These are phyloP conservation scores for Mongoloraphidia duomilia DNA, from an alignment of 2,888 invertebrate species.

Conservation along the genomic window DNA sequence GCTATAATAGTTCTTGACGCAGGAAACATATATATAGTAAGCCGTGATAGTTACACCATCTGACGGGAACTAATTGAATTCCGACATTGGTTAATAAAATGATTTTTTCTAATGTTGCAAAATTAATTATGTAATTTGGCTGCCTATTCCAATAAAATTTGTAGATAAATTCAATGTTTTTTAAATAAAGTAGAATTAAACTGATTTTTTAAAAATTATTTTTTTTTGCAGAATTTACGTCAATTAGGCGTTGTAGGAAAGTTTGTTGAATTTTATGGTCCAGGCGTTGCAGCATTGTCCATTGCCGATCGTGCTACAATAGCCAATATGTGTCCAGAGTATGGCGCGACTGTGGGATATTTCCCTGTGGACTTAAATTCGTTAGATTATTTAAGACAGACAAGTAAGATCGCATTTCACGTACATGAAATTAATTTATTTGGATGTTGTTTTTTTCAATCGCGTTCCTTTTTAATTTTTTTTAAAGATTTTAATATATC, in stretches of 20 bases:
- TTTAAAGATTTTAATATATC: neutral
- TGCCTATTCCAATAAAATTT: neutral
- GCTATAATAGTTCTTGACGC: too few relatives aligned
- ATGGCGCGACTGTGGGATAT: conserved; percentile 91
- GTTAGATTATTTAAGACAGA: conserved; percentile 71
- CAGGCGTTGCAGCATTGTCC: conserved; percentile 77
- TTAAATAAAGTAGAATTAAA: neutral
- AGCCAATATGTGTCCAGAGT: conserved; percentile 98
- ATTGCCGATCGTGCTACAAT: conserved; percentile 97
- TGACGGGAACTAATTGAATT: neutral
- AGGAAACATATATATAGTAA: too few relatives aligned
- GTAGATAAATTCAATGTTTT: neutral
- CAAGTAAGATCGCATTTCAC: conserved; percentile 38
- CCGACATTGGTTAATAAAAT: too few relatives aligned
- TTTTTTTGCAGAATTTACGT: conserved; percentile 56
- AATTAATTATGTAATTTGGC: too few relatives aligned
- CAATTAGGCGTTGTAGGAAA: conserved; percentile 94
- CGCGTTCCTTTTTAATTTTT: neutral
- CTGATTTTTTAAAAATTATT: conserved; percentile 8
- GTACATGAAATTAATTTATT: neutral
- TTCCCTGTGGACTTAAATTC: conserved; percentile 82
- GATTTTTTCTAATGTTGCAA: too few relatives aligned
- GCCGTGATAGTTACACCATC: neutral
- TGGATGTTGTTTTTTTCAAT: neutral
- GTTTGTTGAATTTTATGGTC: conserved; percentile 97